Evolutionary conservation across 2,797 vertebrate genomes (phyloP).

Genomic region (Sebastes steindachneri): DNA sequence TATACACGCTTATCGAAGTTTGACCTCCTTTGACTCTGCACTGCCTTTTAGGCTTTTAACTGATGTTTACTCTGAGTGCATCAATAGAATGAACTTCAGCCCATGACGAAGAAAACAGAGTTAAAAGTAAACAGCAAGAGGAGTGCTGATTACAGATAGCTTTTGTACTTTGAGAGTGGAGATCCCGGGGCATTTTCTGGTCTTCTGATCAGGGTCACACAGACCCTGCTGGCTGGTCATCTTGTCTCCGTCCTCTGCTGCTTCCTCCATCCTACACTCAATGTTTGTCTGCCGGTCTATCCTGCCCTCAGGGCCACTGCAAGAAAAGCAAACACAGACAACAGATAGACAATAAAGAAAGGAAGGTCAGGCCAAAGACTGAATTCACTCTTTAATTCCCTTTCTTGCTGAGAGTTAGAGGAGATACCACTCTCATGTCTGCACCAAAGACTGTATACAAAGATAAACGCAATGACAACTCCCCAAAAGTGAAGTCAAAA

Average conservation of each 20-base stretch:
- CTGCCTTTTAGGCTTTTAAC: conserved; percentile 19
- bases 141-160: neutral
- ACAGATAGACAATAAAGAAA: neutral
- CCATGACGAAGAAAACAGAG: neutral
- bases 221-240: conserved; percentile 73
- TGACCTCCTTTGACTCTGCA: neutral
- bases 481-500: too few relatives aligned
- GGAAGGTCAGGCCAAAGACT: neutral
- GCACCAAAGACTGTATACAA: too few relatives aligned
- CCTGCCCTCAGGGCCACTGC: neutral
- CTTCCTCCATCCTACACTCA: conserved; percentile 57
- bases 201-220: conserved; percentile 48
- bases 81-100: neutral
- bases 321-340: neutral
- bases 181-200: conserved; percentile 33
- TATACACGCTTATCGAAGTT: neutral
- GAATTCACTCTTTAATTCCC: neutral
- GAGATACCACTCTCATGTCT: neutral
- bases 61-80: neutral
- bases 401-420: neutral
- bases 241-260: conserved; percentile 42
- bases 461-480: too few relatives aligned
- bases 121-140: neutral
- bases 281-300: neutral
- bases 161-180: conserved; percentile 80